Evolutionary conservation across 2,797 vertebrate genomes (phyloP).

Genomic region (Hoplostethus atlanticus): DNA sequence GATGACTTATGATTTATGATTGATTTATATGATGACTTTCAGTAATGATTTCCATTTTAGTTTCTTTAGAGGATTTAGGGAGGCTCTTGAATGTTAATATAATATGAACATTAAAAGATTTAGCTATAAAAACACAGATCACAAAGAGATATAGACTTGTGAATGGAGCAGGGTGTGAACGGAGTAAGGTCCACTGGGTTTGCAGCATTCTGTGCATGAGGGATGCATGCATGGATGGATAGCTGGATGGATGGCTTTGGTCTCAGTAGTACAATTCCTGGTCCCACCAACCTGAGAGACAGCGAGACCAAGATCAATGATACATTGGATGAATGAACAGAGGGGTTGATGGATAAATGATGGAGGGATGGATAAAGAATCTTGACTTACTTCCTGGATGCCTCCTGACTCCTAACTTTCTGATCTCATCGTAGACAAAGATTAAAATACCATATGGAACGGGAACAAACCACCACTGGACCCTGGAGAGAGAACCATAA

Average conservation of each 20-base stretch:
- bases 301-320: constrained; percentile 24
- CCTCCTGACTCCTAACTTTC: constrained; percentile 90
- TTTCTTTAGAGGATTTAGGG: constrained; percentile 19
- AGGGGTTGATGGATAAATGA: background rate
- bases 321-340: background rate
- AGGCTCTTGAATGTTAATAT: constrained; percentile 13
- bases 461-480: constrained; percentile 92
- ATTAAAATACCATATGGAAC: constrained; percentile 90
- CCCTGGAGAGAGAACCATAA: constrained; percentile 72
- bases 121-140: constrained; percentile 49
- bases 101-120: constrained; percentile 35
- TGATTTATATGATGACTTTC: constrained; percentile 4
- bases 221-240: background rate
- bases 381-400: constrained; percentile 88
- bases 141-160: constrained; percentile 13
- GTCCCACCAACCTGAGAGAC: constrained; percentile 89
- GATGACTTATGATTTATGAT: too few species aligned
- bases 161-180: background rate
- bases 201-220: constrained; percentile 14
- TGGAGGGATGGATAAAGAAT: background rate
- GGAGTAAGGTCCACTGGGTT: constrained; percentile 3
- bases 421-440: constrained; percentile 91
- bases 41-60: constrained; percentile 13
- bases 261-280: constrained; percentile 90
- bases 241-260: constrained; percentile 1